A percentile compares a stretch with the other conserved stretches of the same genome.
Evolutionary conservation across 2,113 vertebrate species (phyloP).

Genomic region (Upupa epops): DNA sequence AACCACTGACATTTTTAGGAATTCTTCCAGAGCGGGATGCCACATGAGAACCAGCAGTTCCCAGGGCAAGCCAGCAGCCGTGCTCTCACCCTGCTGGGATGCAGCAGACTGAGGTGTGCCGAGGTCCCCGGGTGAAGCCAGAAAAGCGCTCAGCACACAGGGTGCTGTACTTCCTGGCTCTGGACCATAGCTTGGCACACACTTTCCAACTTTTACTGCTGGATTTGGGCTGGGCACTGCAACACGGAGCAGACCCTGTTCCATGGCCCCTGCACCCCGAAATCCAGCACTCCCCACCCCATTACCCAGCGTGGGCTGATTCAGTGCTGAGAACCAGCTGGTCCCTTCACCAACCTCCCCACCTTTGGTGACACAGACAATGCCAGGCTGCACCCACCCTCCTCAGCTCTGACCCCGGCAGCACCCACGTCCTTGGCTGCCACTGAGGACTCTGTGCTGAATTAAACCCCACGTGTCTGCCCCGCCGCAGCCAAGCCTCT

Average conservation of each 20-base stretch:
- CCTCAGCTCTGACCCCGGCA: background rate
- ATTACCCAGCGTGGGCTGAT: background rate
- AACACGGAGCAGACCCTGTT: background rate
- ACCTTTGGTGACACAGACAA: background rate
- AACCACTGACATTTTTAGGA: no score
- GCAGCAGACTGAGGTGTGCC: rapidly evolving
- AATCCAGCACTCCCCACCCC: background rate
- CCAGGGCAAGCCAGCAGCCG: background rate
- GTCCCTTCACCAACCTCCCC: background rate
- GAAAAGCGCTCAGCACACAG: background rate
- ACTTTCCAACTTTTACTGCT: background rate
- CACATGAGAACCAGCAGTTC: background rate
- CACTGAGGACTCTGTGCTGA: background rate
- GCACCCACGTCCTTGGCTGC: background rate
- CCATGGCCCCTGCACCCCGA: rapidly evolving
- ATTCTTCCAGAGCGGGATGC: background rate
- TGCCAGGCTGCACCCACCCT: slow-evolving; percentile 2
- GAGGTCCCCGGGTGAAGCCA: background rate
- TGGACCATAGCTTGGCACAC: rapidly evolving
- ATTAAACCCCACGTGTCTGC: background rate
- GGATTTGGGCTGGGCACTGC: rapidly evolving
- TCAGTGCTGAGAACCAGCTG: background rate
- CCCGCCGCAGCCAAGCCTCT: background rate
- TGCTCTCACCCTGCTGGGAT: background rate
- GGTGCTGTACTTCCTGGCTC: background rate